Conservation (phyloP, 2,888 invertebrate genomes). For the Byasa hedistus region DNA sequence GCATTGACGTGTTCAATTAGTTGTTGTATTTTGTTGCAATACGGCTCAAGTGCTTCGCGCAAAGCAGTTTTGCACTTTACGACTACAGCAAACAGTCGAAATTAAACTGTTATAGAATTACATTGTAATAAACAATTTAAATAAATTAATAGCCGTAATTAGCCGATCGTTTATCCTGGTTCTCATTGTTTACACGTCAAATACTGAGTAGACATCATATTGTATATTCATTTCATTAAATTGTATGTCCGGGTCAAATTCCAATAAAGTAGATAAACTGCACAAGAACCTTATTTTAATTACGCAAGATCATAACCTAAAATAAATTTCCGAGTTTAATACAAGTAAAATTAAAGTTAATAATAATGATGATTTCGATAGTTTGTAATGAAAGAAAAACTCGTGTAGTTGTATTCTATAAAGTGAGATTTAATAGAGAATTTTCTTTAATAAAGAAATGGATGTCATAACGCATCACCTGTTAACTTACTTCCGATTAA, state of each 20-base stretch:
- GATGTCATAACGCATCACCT: too few species aligned
- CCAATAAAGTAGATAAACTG: not conserved
- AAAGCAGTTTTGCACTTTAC: not conserved
- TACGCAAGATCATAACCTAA: not conserved
- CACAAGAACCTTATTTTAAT: not conserved
- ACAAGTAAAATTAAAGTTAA: too few species aligned
- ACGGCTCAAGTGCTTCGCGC: not conserved
- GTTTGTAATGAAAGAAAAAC: too few species aligned
- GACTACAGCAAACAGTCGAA: not conserved
- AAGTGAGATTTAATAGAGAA: too few species aligned
- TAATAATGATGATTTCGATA: too few species aligned
- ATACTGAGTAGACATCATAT: not conserved
- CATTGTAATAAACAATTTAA: constrained; percentile 9
- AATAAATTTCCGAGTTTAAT: too few species aligned
- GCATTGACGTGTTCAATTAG: constrained; percentile 25
- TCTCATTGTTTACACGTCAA: constrained; percentile 9
- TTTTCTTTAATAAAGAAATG: too few species aligned
- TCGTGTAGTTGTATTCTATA: too few species aligned
- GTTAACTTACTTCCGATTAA: too few species aligned
- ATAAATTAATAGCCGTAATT: constrained; percentile 15
- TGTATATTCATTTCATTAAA: not conserved
- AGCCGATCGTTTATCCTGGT: constrained; percentile 17
- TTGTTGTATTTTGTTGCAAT: not conserved
- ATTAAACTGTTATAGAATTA: not conserved
- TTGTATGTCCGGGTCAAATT: not conserved